A percentile compares a stretch with the other conserved stretches of the same genome.
These are phyloP conservation scores for Oncorhynchus clarkii DNA, from an alignment of 2,113 vertebrate species.

Conservation along the genomic window DNA sequence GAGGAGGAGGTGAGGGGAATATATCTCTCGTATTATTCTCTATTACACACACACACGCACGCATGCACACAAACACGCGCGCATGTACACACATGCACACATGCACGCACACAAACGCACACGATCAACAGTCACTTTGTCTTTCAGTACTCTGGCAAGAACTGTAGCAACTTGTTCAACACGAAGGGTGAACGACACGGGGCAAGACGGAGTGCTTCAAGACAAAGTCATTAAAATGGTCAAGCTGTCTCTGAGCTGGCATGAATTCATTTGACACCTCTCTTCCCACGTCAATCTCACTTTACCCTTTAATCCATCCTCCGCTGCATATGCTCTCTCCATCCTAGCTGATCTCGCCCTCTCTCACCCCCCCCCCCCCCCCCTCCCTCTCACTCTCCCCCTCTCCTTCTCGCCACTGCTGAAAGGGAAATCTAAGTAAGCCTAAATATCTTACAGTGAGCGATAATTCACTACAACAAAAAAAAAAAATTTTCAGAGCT, in stretches of 20 bases:
- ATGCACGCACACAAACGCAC: neutral
- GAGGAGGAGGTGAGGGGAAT: neutral
- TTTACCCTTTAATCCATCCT: conserved; percentile 38
- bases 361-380: conserved; percentile 27
- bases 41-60: conserved; percentile 3
- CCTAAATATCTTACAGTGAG: too few relatives aligned
- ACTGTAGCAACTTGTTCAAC: conserved; percentile 47
- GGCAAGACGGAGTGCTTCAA: conserved; percentile 42
- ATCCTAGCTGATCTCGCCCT: neutral
- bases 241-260: conserved; percentile 38
- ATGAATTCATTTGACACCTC: conserved; percentile 59
- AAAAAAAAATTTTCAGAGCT: too few relatives aligned
- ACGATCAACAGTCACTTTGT: conserved; percentile 9
- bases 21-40: neutral
- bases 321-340: conserved; percentile 7
- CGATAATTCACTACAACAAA: too few relatives aligned
- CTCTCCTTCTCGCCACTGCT: neutral
- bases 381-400: conserved; percentile 13
- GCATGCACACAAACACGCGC: neutral
- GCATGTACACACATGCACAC: neutral
- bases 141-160: conserved; percentile 22
- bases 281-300: conserved; percentile 19
- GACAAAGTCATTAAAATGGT: conserved; percentile 60
- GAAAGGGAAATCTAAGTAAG: too few relatives aligned
- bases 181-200: conserved; percentile 45